Evolutionary conservation across 2,113 vertebrate species (phyloP).

Genomic region (Solea solea): DNA sequence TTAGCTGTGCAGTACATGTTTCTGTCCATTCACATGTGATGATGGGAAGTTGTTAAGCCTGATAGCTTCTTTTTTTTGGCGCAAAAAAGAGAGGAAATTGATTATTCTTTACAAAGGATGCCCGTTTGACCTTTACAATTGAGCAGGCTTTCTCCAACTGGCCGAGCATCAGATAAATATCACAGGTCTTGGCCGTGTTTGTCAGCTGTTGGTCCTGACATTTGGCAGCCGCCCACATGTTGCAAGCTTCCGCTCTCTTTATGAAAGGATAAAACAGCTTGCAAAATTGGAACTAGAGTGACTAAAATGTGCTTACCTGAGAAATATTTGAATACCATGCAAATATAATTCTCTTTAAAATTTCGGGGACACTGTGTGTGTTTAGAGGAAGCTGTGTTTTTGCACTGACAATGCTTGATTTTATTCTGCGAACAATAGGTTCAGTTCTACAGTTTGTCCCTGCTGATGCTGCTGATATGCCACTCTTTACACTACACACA

Average conservation of each 20-base stretch:
- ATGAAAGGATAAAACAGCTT: slow-evolving; percentile 16
- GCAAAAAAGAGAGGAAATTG: slow-evolving; percentile 32
- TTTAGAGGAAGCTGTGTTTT: slow-evolving; percentile 24
- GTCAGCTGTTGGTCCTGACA: slow-evolving; percentile 61
- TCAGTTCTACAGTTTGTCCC: slow-evolving; percentile 14
- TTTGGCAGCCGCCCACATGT: slow-evolving; percentile 56
- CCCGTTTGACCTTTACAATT: slow-evolving; percentile 57
- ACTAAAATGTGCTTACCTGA: slow-evolving; percentile 15
- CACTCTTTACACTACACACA: slow-evolving; percentile 11
- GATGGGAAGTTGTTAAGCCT: slow-evolving; percentile 28
- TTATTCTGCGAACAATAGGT: slow-evolving; percentile 48
- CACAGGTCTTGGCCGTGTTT: slow-evolving; percentile 58
- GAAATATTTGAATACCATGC: slow-evolving; percentile 18
- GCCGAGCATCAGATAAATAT: slow-evolving; percentile 60
- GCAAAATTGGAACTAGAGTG: not conserved
- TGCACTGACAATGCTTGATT: slow-evolving; percentile 43
- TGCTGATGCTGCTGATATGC: slow-evolving; percentile 9
- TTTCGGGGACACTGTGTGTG: not conserved
- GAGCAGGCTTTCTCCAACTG: slow-evolving; percentile 47
- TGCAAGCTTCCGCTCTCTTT: slow-evolving; percentile 32
- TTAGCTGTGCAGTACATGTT: slow-evolving; percentile 5
- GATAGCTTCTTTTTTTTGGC: slow-evolving; percentile 5
- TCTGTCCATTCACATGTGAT: slow-evolving; percentile 33
- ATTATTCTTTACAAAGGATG: slow-evolving; percentile 58
- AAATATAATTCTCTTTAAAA: slow-evolving; percentile 1